A percentile compares a stretch with the other conserved stretches of the same genome.
These are phyloP conservation scores for Thunnus maccoyii DNA, from an alignment of 2,113 vertebrate species.

Conservation along the genomic window DNA sequence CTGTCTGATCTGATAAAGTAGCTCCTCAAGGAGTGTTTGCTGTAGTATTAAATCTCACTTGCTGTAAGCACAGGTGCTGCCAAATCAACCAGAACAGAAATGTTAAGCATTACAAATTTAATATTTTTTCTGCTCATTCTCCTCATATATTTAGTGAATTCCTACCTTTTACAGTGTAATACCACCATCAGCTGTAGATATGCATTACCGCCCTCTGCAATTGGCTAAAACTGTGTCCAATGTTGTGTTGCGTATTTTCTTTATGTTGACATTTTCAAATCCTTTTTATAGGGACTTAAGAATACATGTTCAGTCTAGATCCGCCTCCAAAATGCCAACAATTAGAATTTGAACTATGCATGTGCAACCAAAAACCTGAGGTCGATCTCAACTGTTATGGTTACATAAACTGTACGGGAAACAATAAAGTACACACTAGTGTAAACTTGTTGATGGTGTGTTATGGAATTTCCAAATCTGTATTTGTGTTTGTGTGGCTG, in stretches of 20 bases:
- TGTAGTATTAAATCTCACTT: slow-evolving; percentile 6
- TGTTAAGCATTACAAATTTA: no score
- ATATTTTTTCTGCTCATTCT: not conserved
- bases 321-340: not conserved
- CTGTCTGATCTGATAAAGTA: slow-evolving; percentile 1
- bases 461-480: slow-evolving; percentile 42
- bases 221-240: not conserved
- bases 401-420: slow-evolving; percentile 2
- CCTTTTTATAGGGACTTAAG: not conserved
- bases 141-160: not conserved
- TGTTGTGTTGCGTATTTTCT: slow-evolving; percentile 4
- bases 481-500: slow-evolving; percentile 58
- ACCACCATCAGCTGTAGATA: slow-evolving; percentile 3
- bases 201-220: not conserved
- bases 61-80: not conserved
- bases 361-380: slow-evolving; percentile 1
- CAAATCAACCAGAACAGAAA: no score
- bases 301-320: not conserved
- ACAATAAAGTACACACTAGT: slow-evolving; percentile 34
- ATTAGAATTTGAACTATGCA: not conserved
- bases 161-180: not conserved
- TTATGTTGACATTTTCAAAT: not conserved
- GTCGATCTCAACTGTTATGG: slow-evolving; percentile 18
- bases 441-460: slow-evolving; percentile 51
- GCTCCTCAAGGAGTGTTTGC: slow-evolving; percentile 1